Base-by-base conservation (phyloP, 1,140 invertebrate genomes). In the Drosophila kikkawai region DNA sequence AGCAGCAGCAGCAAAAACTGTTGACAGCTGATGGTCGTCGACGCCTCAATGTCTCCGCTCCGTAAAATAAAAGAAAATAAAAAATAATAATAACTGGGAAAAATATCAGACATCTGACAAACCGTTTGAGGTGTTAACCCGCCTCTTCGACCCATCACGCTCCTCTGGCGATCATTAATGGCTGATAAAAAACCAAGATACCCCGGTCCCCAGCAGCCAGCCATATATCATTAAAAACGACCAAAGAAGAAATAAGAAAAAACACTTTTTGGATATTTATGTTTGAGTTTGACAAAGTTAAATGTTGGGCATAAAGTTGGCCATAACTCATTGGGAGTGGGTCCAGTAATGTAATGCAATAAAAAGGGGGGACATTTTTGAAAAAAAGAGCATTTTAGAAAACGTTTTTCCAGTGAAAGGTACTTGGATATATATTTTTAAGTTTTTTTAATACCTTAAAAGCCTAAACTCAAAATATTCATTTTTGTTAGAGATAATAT, bases 11-110 rank as follows among this genome's bases (percentile, higher is more conserved):
- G 67, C 63, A 58, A 61, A 79, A 71, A 58, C 58, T 64, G 75
- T 71, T 79, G 76, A 79, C 76, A 79, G 76, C 60, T 79, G 75
- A 79, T 71, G 76, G 75, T 36, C 67, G 44, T 37, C 58, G 56
- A 37, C 47, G 63, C 51, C 64, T 69, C 37, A 58, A 51, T 56
- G 75, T 70, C 64, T 70, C 75, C 37, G n/a, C 34, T 36, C 17
- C 17, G 36, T 53, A 45, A 55, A 44, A 42, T 12, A 39, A 41
- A 34, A 57, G 44, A 66, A 56, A 34, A 68, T 53, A 53, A 67
- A 56, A 34, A 68, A 71, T 57, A 57, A 70, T 66, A 51, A 57
- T 70, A 39, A 69, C 68, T 71, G 65, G 34, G 47, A 75, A 68
- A 66, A 75, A 75, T 75, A 50, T 64, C 48, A 75, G 71, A 55